Evolutionary conservation across 2,113 vertebrate genomes (phyloP).

Genomic region (Serinus canaria): DNA sequence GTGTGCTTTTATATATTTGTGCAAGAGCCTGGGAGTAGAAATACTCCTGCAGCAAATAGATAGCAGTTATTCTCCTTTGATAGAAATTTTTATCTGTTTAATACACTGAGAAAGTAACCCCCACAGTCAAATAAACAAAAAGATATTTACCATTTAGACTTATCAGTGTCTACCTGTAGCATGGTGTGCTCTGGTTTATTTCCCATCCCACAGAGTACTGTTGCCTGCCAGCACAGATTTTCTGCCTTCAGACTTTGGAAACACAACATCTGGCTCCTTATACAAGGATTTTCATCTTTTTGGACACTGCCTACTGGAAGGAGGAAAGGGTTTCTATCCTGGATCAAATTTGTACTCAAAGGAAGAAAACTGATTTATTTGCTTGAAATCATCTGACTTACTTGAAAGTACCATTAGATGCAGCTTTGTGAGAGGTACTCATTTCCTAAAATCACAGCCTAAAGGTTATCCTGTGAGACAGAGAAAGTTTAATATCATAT

Average conservation of each 20-base stretch:
- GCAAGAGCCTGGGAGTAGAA: neutral
- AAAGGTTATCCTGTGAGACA: neutral
- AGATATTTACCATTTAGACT: conserved; percentile 10
- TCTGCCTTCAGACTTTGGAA: neutral
- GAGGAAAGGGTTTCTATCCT: neutral
- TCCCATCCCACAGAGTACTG: neutral
- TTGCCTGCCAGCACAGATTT: neutral
- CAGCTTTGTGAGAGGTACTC: neutral
- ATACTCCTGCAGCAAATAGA: conserved; percentile 24
- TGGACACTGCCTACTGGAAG: neutral
- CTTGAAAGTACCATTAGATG: neutral
- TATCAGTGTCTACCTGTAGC: conserved; percentile 24
- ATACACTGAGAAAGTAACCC: neutral
- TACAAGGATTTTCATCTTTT: neutral
- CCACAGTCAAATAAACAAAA: conserved; percentile 40
- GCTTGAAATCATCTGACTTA: neutral
- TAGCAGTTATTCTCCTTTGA: conserved; percentile 11
- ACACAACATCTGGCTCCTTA: neutral
- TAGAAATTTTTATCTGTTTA: neutral
- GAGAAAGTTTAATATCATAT: neutral
- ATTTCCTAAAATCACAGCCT: neutral
- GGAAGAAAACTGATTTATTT: neutral
- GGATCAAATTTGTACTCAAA: neutral
- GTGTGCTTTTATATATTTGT: neutral
- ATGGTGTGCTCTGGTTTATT: neutral